These are phyloP conservation scores for Ptilorrhoa leucosticta DNA, from an alignment of 2,113 vertebrate species.

Conservation along the genomic window DNA sequence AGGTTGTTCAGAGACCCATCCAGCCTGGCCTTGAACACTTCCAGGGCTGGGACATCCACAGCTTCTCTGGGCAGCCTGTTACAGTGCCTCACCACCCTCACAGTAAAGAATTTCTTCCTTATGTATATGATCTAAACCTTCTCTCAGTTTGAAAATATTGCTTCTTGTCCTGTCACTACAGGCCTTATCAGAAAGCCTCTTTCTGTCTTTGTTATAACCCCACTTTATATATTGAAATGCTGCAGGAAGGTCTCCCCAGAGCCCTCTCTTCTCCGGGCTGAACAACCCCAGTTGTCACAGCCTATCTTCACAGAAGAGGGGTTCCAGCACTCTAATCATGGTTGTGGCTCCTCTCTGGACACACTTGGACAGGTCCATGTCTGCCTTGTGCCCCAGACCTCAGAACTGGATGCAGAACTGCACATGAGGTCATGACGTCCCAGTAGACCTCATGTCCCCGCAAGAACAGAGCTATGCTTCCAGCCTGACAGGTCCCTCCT, in stretches of 20 bases:
- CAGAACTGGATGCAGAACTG: neutral
- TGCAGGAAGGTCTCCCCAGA: neutral
- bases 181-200: neutral
- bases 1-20: neutral
- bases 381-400: neutral
- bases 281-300: neutral
- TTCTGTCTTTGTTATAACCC: neutral
- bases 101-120: neutral
- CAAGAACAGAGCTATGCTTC: accelerated
- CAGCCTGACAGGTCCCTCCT: neutral
- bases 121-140: neutral
- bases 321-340: neutral
- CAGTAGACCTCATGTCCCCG: neutral
- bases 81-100: neutral
- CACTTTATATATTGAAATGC: neutral
- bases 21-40: neutral
- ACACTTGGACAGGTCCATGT: accelerated
- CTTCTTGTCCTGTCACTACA: neutral
- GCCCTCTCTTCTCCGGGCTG: neutral
- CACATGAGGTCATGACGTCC: neutral
- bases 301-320: neutral
- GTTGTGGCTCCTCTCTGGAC: neutral
- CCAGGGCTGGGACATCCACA: neutral
- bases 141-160: neutral
- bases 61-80: neutral